Evolutionary conservation across 1,140 invertebrate species (phyloP), one percentile per base, ranked within the genome.

Genomic region (Tribolium castaneum): DNA sequence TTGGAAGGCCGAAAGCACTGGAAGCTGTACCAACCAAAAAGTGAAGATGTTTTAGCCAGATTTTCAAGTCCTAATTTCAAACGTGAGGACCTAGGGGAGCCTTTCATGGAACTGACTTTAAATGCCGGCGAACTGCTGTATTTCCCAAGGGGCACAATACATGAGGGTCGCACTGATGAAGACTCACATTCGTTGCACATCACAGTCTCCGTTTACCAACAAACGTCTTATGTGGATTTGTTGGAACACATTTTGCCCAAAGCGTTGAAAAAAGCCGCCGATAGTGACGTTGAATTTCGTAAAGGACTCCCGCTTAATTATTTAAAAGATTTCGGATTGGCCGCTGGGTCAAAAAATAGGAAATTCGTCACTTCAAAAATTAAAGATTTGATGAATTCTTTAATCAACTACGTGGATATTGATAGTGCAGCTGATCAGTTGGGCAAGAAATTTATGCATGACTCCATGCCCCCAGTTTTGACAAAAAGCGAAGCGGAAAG

Each of bases 1-100:
- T 87, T 99, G 5, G 98, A 99, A 89, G 98, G 98, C 0, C 93
- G 94, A 82, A 99, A 99, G 87, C 90, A 93, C 78, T 99, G 98
- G 98, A 93, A 92, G 82, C 86, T 99, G 3, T 99, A 99, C 86
- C 91, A 90, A 79, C 95, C 97, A 22, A 87, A 89, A 13, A 52
- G 54, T 39, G 34, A 19, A 39, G 95, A 97, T 86, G 86, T 89
- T 4, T 87, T 98, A 9, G 92, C 97, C 35, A 89, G 95, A 76
- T 90, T 89, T 83, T 98, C 97, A 0, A 98, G 96, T 76, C 87
- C 86, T 39, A 97, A 98, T 87, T 95, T 97, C 80, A 89, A 88
- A 7, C 91, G 94, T 78, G 89, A 92, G 5, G 95, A 98, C 83
- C 88, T 96, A 66, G 94, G 93, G 0, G 87, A 93, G 49, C 96